Conservation (phyloP, 2,888 invertebrate genomes). For the Trichogramma dendrolimi region DNA sequence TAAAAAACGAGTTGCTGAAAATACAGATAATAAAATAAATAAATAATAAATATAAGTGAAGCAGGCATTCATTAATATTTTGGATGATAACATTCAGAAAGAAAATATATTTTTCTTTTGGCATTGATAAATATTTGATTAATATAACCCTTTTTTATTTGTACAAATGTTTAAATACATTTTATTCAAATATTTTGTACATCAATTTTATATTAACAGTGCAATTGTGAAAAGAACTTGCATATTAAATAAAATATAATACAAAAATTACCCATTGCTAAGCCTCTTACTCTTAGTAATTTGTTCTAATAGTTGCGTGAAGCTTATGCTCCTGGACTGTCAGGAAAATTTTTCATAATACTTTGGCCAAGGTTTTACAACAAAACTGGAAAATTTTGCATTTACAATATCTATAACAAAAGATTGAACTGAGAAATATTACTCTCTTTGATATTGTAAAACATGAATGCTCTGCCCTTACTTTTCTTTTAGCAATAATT, state of each 20-base stretch:
- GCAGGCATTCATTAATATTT: too few species aligned
- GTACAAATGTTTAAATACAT: slow-evolving; percentile 14
- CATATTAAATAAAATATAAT: too few species aligned
- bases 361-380: slow-evolving; percentile 58
- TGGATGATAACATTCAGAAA: not conserved
- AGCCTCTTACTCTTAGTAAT: slow-evolving; percentile 48
- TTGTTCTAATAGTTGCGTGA: slow-evolving; percentile 61
- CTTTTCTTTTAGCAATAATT: slow-evolving; percentile 68
- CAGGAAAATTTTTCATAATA: slow-evolving; percentile 65
- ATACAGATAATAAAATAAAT: slow-evolving; percentile 13
- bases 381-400: too few species aligned
- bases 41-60: too few species aligned
- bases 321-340: slow-evolving; percentile 67
- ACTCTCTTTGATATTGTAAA: slow-evolving; percentile 61
- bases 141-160: slow-evolving; percentile 13
- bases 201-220: slow-evolving; percentile 17
- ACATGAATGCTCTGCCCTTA: slow-evolving; percentile 86
- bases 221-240: not conserved
- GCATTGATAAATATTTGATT: slow-evolving; percentile 1
- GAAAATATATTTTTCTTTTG: too few species aligned
- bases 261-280: slow-evolving; percentile 31
- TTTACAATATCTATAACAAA: too few species aligned
- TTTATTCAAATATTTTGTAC: slow-evolving; percentile 20
- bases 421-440: too few species aligned
- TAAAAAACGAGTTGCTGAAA: slow-evolving; percentile 47